These are phyloP conservation scores for Resseliella maxima DNA, from an alignment of 2,888 invertebrate species.

Conservation along the genomic window DNA sequence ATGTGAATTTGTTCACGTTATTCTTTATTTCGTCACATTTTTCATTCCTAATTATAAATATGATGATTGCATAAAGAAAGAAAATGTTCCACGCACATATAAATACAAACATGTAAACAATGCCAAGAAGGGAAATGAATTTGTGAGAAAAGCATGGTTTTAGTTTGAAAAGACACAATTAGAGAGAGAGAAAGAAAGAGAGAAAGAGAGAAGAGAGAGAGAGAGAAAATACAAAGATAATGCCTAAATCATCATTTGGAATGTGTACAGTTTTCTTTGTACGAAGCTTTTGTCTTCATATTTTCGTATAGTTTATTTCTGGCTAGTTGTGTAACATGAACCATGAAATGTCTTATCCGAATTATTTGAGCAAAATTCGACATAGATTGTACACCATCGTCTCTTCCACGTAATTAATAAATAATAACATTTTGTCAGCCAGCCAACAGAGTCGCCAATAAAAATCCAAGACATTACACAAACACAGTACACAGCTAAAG, in stretches of 20 bases:
- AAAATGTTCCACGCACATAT: too few relatives aligned
- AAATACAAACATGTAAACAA: not conserved
- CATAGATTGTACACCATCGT: not conserved
- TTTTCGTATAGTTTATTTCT: not conserved
- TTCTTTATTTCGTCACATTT: slow-evolving; percentile 34
- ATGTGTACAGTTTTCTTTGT: not conserved
- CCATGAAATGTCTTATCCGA: not conserved
- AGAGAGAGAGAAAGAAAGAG: not conserved
- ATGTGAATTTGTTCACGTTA: slow-evolving; percentile 6
- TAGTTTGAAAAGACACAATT: too few relatives aligned
- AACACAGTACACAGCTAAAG: not conserved
- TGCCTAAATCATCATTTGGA: not conserved
- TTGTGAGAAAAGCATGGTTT: slow-evolving; percentile 14
- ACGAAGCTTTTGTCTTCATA: slow-evolving; percentile 7
- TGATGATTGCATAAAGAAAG: not conserved
- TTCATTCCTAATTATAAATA: slow-evolving; percentile 11
- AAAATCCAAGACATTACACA: not conserved
- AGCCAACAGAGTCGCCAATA: slow-evolving; percentile 28
- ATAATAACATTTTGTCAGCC: slow-evolving; percentile 46
- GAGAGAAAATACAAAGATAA: not conserved
- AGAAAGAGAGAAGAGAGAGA: not conserved
- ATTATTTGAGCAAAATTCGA: not conserved
- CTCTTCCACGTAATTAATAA: slow-evolving; percentile 25
- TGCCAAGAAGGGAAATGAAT: not conserved
- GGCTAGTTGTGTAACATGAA: not conserved